Base-by-base conservation (phyloP, 2,888 invertebrate species). In the Endotricha flammealis region DNA sequence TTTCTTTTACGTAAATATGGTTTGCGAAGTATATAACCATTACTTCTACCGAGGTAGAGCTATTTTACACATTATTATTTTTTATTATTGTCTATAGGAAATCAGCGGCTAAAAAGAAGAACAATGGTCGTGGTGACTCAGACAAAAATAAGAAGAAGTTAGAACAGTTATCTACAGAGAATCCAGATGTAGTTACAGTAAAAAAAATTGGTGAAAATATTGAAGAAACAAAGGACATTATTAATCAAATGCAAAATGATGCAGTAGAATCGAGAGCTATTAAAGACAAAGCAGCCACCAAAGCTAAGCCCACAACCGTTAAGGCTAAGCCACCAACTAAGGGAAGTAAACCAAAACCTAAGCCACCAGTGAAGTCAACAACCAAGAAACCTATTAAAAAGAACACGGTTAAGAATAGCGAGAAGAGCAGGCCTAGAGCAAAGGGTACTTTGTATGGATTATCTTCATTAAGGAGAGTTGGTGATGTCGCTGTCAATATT, bases 401-500 rank as follows among this genome's bases (percentile, higher is more conserved):
- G 36, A 86, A 79, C 38, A 82, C 78, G 44, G 68, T 73, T 20
- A 80, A 82, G 48, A 77, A 80, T 8, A 64, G 50, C 8, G 65
- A 67, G 36, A 90, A 88, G 53, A 89, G 76, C 41, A 88, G 88
- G 46, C 90, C 89, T 2, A 88, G 91, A 60, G 93, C 94, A 3
- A 91, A 90, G 62, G 95, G 95, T 12, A 95, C 93, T 0, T 77
- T 95, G 27, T 95, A 93, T 44, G 95, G 95, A 1, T 69, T 95
- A 44, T 92, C 95, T 8, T 91, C 94, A 8, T 74, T 95, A 56
- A 91, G 91, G 62, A 89, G 95, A 57, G 91, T 91, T 31, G 95
- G 94, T 24, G 94, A 95, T 62, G 95, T 95, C 4, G 89, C 90
- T 35, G 94, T 95, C 29, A 93, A 91, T 66, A 92, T 94, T 70